Conservation (phyloP, 2,113 vertebrate genomes). For the Grallaria varia region DNA sequence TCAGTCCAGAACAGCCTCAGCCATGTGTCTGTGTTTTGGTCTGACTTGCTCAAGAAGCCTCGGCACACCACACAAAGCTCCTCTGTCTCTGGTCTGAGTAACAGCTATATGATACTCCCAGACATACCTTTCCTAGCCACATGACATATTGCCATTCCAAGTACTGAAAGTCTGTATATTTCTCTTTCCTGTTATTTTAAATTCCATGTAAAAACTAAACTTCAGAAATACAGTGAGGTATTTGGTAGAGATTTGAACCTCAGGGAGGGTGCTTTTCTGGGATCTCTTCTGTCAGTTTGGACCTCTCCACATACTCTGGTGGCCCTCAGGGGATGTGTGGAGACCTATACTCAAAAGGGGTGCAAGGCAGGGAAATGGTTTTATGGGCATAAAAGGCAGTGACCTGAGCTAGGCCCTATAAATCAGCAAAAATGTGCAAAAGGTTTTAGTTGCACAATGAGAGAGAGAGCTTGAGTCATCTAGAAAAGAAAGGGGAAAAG, state of each 20-base stretch:
- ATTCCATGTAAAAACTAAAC: slow-evolving; percentile 69
- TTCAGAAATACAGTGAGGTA: slow-evolving; percentile 50
- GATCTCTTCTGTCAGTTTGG: not conserved
- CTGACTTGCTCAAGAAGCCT: slow-evolving; percentile 42
- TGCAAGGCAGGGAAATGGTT: not conserved
- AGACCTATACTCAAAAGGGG: not conserved
- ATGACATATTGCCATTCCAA: slow-evolving; percentile 73
- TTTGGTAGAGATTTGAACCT: slow-evolving; percentile 47
- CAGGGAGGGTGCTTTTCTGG: slow-evolving; percentile 6
- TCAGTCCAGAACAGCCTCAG: slow-evolving; percentile 23
- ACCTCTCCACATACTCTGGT: not conserved
- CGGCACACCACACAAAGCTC: slow-evolving; percentile 69
- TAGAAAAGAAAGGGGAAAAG: not conserved
- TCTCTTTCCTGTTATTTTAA: slow-evolving; percentile 81
- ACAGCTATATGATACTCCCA: slow-evolving; percentile 79
- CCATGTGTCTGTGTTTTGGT: slow-evolving; percentile 61
- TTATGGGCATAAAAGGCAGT: not conserved
- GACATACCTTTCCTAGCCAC: slow-evolving; percentile 76
- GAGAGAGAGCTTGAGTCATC: not conserved
- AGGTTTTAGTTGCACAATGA: not conserved
- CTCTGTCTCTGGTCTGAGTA: slow-evolving; percentile 73
- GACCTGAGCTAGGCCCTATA: slow-evolving; percentile 30
- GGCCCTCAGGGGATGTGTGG: not conserved
- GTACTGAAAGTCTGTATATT: slow-evolving; percentile 75
- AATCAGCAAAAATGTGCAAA: slow-evolving; percentile 29